Conservation (phyloP, 2,113 vertebrate species). For the Tachuris rubrigastra region DNA sequence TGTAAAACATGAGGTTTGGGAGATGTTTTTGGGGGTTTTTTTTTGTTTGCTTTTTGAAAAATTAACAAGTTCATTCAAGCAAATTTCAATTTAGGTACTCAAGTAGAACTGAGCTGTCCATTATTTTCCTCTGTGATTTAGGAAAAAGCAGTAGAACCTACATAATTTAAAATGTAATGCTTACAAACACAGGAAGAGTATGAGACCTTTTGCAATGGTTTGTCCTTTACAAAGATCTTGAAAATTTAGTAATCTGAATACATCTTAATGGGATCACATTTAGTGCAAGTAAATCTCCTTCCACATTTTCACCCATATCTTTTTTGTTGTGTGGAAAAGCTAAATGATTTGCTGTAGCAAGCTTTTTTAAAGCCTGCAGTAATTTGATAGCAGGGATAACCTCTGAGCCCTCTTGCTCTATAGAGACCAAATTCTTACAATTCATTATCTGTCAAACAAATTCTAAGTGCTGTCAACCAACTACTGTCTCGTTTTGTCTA, state of each 20-base stretch:
- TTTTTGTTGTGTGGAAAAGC: background rate
- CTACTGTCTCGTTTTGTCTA: background rate
- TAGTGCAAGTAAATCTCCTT: background rate
- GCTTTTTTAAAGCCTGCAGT: background rate
- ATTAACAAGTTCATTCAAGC: background rate
- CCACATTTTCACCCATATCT: background rate
- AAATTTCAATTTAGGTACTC: background rate
- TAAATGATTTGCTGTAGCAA: background rate
- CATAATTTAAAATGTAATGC: background rate
- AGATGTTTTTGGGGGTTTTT: background rate
- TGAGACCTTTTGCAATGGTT: background rate
- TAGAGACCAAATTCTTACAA: background rate
- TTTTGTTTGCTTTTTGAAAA: background rate
- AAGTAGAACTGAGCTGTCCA: background rate
- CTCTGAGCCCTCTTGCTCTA: background rate
- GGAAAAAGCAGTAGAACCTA: background rate
- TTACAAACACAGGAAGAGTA: background rate
- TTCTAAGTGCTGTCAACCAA: background rate
- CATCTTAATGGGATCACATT: background rate
- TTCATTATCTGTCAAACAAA: background rate
- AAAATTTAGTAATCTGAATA: background rate
- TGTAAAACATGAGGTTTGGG: background rate
- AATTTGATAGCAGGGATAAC: constrained; percentile 20
- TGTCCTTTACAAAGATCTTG: background rate
- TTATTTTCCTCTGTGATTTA: background rate